phyloP scores from a whole-genome alignment of 2,888 invertebrate species.

The Pristionchus japonicus region DNA sequence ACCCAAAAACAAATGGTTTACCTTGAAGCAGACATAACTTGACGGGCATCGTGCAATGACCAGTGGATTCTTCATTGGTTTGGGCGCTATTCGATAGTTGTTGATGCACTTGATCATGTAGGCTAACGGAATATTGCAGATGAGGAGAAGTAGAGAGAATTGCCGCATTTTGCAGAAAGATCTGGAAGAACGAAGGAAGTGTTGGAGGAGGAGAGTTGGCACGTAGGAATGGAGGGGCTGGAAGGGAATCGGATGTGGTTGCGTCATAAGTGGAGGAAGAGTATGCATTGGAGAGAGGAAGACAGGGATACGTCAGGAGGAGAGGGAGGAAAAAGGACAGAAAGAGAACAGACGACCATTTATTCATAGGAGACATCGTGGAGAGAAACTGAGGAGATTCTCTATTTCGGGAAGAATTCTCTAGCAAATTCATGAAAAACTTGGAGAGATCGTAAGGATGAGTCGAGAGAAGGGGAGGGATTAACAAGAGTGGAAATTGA shows the following conservation, averaged over 20 bases:
- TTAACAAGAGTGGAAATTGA: not conserved
- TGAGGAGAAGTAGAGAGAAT: not conserved
- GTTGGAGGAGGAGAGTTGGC: not conserved
- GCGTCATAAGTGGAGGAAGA: not conserved
- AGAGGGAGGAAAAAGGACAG: conserved; percentile 8
- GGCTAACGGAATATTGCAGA: not conserved
- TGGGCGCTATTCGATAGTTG: not conserved
- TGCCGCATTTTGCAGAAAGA: not conserved
- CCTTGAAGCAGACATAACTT: not conserved
- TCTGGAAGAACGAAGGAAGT: not conserved
- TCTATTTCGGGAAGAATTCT: not conserved
- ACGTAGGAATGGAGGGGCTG: not conserved
- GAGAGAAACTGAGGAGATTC: not conserved
- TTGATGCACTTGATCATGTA: conserved; percentile 12
- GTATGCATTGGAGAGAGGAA: not conserved
- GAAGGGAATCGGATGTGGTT: not conserved
- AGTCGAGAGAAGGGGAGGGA: not conserved
- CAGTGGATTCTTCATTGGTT: not conserved
- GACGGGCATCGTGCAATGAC: not conserved
- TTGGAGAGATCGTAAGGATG: not conserved
- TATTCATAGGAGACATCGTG: not conserved
- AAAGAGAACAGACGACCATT: not conserved
- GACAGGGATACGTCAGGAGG: not conserved
- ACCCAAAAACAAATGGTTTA: not conserved
- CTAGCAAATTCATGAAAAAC: not conserved